Base-by-base conservation (phyloP, 64 coral and sea anemone species). In the Orbicella faveolata region DNA sequence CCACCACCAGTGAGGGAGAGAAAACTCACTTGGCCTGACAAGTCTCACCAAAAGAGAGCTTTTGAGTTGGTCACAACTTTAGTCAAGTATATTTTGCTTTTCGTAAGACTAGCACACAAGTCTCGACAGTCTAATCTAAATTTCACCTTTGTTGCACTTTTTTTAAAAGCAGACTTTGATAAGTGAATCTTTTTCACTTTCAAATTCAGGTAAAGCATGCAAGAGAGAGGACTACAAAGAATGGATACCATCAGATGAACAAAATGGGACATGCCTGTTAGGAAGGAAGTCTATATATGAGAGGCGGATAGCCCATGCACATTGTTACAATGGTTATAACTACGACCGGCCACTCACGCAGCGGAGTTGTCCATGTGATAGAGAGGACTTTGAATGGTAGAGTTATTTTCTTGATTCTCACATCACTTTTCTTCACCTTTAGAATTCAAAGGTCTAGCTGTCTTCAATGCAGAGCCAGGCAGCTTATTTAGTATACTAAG, bases 301-400 rank as follows among this genome's bases (percentile, higher is more conserved):
- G 76, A 79, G 97, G 21, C 84, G 97, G 21, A 99, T 96, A 67
- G 87, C 89, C 66, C 83, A 99, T 61, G 90, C 89, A 19, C 83
- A 93, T 76, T 99, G 97, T 64, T 99, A 79, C 73, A 99, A 99
- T 87, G 97, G 97, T 23, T 90, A 96, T 25, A 68, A 99, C 55
- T 99, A 89, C 81, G 97, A 99, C 37, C 83, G 97, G 36, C 94
- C 97, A 23, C 34, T 96, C 15, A 52, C 3, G 30, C 73, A 75
- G 18, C 63, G 36, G 14, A 89, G 67, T 34, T 99, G 97, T 83
- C 83, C 74, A 10, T 99, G 97, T 37, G 75, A 76, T 17, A 87
- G 94, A 63, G 90, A 96, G n/a, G 97, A 99, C 75, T 99, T 95
- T 81, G 91, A 99, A 79, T 99, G 97, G 97, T 99, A 94, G 62